phyloP scores from a whole-genome alignment of 2,113 vertebrate genomes.

The Cryptotis parvus region DNA sequence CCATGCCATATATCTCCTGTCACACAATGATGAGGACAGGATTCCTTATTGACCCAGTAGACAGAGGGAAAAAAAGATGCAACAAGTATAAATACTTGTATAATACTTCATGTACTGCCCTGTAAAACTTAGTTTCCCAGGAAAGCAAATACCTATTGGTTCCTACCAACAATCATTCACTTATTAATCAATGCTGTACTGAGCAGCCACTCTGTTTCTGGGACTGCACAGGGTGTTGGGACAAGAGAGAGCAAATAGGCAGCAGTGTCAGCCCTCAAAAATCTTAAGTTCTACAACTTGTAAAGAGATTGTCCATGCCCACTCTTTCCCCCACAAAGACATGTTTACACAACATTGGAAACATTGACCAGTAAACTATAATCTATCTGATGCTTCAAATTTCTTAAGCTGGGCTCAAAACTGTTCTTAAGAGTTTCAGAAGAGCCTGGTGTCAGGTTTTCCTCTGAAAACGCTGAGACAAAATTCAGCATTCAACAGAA shows the following conservation, averaged over 20 bases:
- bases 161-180: not conserved
- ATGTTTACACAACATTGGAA: not conserved
- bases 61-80: not conserved
- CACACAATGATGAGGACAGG: not conserved
- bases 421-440: constrained; percentile 25
- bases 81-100: not conserved
- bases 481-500: constrained; percentile 9
- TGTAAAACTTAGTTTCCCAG: not conserved
- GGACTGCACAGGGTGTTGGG: not conserved
- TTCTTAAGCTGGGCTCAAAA: not conserved
- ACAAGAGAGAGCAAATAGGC: not conserved
- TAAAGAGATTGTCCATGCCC: not conserved
- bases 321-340: not conserved
- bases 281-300: not conserved
- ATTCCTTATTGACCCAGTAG: constrained; percentile 17
- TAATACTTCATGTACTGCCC: too few species aligned
- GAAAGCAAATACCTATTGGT: not conserved
- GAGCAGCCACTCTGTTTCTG: not conserved
- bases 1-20: not conserved
- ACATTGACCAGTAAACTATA: not conserved
- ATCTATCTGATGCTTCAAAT: not conserved
- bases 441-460: not conserved
- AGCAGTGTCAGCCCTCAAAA: not conserved
- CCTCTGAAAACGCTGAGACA: constrained; percentile 3
- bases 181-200: not conserved